A percentile compares a stretch with the other conserved stretches of the same genome.
These are phyloP conservation scores for Branchinecta sandiegonensis DNA, from an alignment of 2,888 invertebrate genomes.

Conservation along the genomic window DNA sequence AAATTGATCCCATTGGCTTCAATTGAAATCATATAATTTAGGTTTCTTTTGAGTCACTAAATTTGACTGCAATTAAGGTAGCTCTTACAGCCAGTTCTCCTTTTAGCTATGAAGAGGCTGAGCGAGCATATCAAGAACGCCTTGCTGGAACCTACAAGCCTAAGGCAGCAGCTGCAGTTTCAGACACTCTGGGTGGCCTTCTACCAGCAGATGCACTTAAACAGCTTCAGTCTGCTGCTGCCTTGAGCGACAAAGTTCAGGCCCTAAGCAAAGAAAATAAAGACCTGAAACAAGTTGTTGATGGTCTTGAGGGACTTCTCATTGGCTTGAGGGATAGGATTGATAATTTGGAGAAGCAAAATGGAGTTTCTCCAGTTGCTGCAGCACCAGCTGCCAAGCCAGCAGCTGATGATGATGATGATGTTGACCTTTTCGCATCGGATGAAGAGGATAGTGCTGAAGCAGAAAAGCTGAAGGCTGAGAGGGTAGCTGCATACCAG, in stretches of 20 bases:
- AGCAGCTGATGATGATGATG: conserved; percentile 51
- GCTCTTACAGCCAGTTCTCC: not conserved
- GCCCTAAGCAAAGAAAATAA: conserved; percentile 2
- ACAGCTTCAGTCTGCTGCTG: conserved; percentile 2
- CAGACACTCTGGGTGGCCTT: not conserved
- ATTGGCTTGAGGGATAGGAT: not conserved
- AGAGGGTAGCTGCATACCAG: conserved; percentile 37
- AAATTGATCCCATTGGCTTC: too few relatives aligned
- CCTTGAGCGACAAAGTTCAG: not conserved
- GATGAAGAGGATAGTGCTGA: conserved; percentile 45
- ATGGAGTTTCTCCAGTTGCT: conserved; percentile 6
- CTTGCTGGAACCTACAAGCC: not conserved
- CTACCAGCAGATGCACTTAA: conserved; percentile 5
- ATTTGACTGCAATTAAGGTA: too few relatives aligned
- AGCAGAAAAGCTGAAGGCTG: conserved; percentile 34
- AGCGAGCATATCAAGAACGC: not conserved
- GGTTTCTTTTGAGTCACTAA: too few relatives aligned
- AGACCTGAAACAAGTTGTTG: conserved; percentile 2
- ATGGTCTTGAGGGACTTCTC: conserved; percentile 8
- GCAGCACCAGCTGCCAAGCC: conserved; percentile 11
- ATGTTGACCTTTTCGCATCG: conserved; percentile 80
- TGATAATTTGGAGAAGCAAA: not conserved
- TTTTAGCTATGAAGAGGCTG: conserved; percentile 4
- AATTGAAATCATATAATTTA: too few relatives aligned
- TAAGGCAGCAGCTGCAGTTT: not conserved